Conservation (phyloP, 2,797 vertebrate species). For the Squalus acanthias region DNA sequence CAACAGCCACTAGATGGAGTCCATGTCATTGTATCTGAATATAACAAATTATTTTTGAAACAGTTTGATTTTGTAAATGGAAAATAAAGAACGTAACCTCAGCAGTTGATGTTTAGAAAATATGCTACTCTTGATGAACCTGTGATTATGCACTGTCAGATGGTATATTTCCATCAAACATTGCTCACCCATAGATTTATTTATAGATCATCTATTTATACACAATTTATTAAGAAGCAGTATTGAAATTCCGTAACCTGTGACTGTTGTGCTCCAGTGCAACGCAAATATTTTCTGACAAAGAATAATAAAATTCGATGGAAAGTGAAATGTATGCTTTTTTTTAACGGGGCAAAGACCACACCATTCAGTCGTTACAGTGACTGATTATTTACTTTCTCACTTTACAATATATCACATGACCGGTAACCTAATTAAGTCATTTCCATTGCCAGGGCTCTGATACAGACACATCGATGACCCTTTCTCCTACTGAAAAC, state of each 20-base stretch:
- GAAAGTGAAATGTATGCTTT: background rate
- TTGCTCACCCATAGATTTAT: background rate
- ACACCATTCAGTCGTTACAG: background rate
- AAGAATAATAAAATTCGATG: background rate
- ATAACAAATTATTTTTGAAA: background rate
- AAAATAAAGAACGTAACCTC: background rate
- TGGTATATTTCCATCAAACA: background rate
- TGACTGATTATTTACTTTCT: background rate
- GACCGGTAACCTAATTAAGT: background rate
- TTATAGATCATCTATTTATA: background rate
- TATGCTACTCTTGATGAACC: background rate
- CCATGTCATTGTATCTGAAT: background rate
- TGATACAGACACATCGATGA: background rate
- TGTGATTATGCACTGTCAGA: background rate
- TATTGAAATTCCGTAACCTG: background rate
- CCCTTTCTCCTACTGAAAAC: background rate
- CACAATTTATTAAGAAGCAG: background rate
- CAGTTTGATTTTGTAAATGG: background rate
- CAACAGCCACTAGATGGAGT: constrained; percentile 20
- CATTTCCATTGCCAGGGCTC: background rate
- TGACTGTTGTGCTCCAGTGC: background rate
- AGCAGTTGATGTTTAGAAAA: background rate
- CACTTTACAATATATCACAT: background rate
- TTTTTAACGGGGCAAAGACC: background rate
- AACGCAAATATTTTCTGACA: background rate